Percentiles rank a stretch among this genome's conserved stretches.
Conservation (phyloP, 2,888 invertebrate species). For the Boloria selene region DNA sequence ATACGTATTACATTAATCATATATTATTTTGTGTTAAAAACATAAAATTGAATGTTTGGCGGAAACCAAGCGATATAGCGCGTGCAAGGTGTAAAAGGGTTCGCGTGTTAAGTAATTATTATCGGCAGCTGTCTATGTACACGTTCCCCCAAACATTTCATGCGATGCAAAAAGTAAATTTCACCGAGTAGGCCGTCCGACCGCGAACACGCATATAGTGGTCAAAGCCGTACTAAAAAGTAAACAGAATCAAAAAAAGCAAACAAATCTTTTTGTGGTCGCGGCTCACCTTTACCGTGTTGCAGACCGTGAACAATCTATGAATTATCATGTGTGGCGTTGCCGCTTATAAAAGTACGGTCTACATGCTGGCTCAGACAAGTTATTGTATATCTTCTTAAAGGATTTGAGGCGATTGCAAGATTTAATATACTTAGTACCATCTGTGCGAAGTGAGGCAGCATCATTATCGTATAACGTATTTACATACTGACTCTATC, state of each 20-base stretch:
- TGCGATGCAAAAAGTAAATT: constrained; percentile 66
- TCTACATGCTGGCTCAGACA: constrained; percentile 62
- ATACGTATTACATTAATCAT: constrained; percentile 23
- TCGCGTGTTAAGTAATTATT: constrained; percentile 74
- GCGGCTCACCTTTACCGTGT: constrained; percentile 75
- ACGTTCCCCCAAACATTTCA: constrained; percentile 68
- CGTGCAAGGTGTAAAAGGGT: constrained; percentile 78
- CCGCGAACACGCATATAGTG: constrained; percentile 64
- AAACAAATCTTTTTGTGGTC: constrained; percentile 74
- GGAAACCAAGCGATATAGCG: constrained; percentile 41
- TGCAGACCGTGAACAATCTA: constrained; percentile 80
- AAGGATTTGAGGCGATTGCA: constrained; percentile 65
- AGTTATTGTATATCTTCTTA: constrained; percentile 60
- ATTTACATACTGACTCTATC: background rate
- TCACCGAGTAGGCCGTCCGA: constrained; percentile 56
- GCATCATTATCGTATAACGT: background rate
- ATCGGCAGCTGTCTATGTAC: constrained; percentile 71
- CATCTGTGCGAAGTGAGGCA: constrained; percentile 1
- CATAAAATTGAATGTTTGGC: constrained; percentile 30
- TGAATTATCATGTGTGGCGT: constrained; percentile 76
- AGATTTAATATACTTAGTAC: constrained; percentile 42
- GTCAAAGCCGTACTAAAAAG: constrained; percentile 71
- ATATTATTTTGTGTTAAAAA: constrained; percentile 30
- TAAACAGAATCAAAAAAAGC: constrained; percentile 53
- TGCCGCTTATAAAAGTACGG: constrained; percentile 64